A percentile compares a stretch with the other conserved stretches of the same genome.
These are phyloP conservation scores for Lophotis ruficrista DNA, from an alignment of 2,113 vertebrate genomes.

Conservation along the genomic window DNA sequence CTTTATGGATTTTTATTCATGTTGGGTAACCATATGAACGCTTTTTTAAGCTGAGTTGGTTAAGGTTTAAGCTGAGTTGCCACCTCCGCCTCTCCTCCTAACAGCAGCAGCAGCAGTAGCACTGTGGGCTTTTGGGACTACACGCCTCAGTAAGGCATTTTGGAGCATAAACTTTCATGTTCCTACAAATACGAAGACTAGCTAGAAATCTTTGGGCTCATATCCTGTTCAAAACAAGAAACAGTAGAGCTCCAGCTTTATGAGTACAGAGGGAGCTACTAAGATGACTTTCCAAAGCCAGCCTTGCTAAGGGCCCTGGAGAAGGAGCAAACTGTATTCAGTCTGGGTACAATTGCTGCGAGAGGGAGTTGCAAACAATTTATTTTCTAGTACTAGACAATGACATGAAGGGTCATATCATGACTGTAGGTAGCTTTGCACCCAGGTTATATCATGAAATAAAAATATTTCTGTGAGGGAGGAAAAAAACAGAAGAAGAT, in stretches of 20 bases:
- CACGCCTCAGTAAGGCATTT: constrained; percentile 25
- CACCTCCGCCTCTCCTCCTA: neutral
- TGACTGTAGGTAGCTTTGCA: neutral
- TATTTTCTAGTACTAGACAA: neutral
- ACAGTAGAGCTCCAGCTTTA: neutral
- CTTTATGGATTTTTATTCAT: neutral
- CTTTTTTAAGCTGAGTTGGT: too few relatives aligned
- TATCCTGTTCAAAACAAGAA: neutral
- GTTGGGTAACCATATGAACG: neutral
- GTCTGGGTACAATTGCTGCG: neutral
- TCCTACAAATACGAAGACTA: neutral
- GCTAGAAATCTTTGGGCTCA: neutral
- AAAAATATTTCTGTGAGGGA: neutral
- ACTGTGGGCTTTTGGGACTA: neutral
- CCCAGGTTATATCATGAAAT: neutral
- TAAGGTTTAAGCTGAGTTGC: neutral
- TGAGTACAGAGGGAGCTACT: neutral
- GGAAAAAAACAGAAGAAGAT: neutral
- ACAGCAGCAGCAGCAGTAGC: neutral
- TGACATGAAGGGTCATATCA: neutral
- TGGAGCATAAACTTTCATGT: neutral
- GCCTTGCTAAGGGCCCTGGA: neutral
- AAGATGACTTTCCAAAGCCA: neutral
- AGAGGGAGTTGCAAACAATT: neutral
- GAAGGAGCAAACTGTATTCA: neutral